A percentile compares a stretch with the other conserved stretches of the same genome.
Conservation (phyloP, 2,797 vertebrate species). For the Lutjanus campechanus region DNA sequence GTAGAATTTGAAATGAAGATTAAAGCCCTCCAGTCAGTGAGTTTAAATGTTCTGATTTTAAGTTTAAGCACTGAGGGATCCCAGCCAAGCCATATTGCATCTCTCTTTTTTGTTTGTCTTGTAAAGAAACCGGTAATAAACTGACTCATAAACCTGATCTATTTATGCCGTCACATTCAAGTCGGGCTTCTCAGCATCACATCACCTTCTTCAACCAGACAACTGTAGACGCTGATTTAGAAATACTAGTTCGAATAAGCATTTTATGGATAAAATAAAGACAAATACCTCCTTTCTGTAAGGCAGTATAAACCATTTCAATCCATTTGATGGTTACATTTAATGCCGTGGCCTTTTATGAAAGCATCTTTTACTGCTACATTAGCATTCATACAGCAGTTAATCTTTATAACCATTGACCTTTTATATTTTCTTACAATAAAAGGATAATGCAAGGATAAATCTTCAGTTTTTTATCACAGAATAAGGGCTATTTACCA, state of each 20-base stretch:
- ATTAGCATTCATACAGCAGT: neutral
- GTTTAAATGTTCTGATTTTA: constrained; percentile 18
- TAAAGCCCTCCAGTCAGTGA: neutral
- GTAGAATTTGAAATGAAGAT: constrained; percentile 42
- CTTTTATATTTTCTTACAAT: neutral
- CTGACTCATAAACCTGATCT: neutral
- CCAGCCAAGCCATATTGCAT: neutral
- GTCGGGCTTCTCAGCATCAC: neutral
- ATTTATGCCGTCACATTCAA: constrained; percentile 5
- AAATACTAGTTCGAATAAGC: constrained; percentile 25
- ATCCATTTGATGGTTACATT: neutral
- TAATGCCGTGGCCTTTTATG: constrained; percentile 4
- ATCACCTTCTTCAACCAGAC: constrained; percentile 3
- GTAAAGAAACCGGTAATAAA: neutral
- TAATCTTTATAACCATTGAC: neutral
- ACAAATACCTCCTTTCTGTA: neutral
- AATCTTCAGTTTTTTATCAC: neutral
- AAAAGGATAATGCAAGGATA: neutral
- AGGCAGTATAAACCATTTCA: neutral
- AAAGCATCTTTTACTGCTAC: neutral
- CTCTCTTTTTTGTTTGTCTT: neutral
- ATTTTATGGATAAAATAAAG: constrained; percentile 33
- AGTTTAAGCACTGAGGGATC: constrained; percentile 10
- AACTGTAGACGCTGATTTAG: constrained; percentile 8
- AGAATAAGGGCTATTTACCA: no score